Conservation (phyloP, 1,140 invertebrate genomes). For the Drosophila kanapiae region DNA sequence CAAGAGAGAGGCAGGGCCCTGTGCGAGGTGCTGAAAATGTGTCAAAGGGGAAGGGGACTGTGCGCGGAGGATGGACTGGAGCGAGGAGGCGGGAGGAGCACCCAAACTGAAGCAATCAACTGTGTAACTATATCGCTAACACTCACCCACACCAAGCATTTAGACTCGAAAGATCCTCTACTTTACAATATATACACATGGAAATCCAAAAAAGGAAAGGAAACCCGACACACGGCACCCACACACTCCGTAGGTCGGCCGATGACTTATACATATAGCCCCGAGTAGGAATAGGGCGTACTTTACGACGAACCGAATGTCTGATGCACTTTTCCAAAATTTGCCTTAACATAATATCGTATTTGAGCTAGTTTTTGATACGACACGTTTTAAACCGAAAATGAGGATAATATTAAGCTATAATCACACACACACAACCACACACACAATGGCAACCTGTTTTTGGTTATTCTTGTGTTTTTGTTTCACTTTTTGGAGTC, state of each 20-base stretch:
- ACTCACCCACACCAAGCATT: conserved; percentile 36
- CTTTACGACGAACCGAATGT: conserved; percentile 48
- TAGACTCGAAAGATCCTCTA: conserved; percentile 48
- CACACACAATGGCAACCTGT: conserved; percentile 41
- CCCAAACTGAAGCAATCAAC: conserved; percentile 53
- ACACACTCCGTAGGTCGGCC: conserved; percentile 16
- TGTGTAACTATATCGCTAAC: conserved; percentile 45
- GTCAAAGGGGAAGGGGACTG: conserved; percentile 18
- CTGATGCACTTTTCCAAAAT: conserved; percentile 56
- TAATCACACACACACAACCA: conserved; percentile 13
- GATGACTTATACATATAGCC: background rate
- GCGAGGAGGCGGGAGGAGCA: conserved; percentile 8
- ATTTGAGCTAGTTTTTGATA: conserved; percentile 55
- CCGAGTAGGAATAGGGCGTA: conserved; percentile 30
- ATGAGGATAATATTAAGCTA: conserved; percentile 17
- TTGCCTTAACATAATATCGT: conserved; percentile 54
- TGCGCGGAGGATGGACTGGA: background rate
- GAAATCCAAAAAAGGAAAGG: background rate
- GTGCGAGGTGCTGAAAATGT: conserved; percentile 26
- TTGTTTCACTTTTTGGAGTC: conserved; percentile 26
- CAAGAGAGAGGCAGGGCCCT: background rate
- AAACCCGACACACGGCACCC: conserved; percentile 4
- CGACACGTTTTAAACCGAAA: conserved; percentile 43
- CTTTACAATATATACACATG: conserved; percentile 37
- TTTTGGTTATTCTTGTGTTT: conserved; percentile 42